Evolutionary conservation across 2,797 vertebrate species (phyloP).

Genomic region (Enteromius afrohamiltoni): DNA sequence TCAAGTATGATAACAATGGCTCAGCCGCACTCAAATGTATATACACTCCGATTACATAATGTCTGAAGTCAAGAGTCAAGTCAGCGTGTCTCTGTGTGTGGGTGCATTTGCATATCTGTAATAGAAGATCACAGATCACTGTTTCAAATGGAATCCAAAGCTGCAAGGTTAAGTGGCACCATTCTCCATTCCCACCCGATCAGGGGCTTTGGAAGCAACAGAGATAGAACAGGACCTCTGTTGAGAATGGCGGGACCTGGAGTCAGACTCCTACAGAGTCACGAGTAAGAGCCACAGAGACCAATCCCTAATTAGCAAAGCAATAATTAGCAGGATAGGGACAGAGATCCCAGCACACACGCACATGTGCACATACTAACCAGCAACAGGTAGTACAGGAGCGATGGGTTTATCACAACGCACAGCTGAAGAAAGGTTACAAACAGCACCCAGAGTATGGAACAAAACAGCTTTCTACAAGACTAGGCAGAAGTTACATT

Average conservation of each 20-base stretch:
- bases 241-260: neutral
- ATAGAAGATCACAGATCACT: neutral
- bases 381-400: neutral
- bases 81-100: neutral
- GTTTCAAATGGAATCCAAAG: constrained; percentile 18
- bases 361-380: neutral
- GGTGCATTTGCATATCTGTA: constrained; percentile 5
- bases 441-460: neutral
- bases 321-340: constrained; percentile 13
- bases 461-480: neutral
- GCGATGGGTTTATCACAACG: neutral
- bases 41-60: neutral
- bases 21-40: neutral
- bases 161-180: constrained; percentile 25
- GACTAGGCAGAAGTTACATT: neutral
- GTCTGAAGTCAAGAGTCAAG: constrained; percentile 8
- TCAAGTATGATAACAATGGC: constrained; percentile 32
- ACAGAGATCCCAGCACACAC: neutral
- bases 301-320: constrained; percentile 44
- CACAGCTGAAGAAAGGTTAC: neutral
- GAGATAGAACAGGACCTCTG: constrained; percentile 8
- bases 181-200: neutral
- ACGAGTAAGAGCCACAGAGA: constrained; percentile 7
- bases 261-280: constrained; percentile 22
- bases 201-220: neutral